Evolutionary conservation across 2,888 invertebrate genomes (phyloP).

Genomic region (Drepanosiphum platanoidis): DNA sequence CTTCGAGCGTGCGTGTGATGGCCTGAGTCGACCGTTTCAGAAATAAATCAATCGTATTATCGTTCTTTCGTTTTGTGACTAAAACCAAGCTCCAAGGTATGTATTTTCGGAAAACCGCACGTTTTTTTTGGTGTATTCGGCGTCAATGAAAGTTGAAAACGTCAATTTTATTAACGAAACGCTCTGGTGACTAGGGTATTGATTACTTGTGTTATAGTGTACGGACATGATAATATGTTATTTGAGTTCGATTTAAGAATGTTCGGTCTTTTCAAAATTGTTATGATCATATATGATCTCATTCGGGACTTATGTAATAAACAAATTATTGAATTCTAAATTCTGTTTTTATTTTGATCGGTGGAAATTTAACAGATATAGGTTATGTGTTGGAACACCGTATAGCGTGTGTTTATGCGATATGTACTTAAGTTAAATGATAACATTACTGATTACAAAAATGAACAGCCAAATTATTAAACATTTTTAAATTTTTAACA

Average conservation of each 20-base stretch:
- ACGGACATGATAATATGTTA: neutral
- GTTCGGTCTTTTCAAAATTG: neutral
- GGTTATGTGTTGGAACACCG: neutral
- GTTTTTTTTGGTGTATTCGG: neutral
- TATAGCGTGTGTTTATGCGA: neutral
- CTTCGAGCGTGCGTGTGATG: slow-evolving; percentile 9
- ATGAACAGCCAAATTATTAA: slow-evolving; percentile 26
- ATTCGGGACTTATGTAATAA: neutral
- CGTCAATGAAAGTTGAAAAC: neutral
- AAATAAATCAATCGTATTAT: neutral
- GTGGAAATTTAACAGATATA: neutral
- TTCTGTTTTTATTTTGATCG: neutral
- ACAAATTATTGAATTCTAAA: neutral
- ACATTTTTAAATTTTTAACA: neutral
- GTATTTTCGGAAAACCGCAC: neutral
- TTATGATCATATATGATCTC: neutral
- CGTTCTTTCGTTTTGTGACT: neutral
- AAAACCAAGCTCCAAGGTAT: neutral
- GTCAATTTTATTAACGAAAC: neutral
- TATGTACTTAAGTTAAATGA: slow-evolving; percentile 42
- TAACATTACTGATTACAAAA: neutral
- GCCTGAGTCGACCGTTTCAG: neutral
- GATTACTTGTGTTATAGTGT: neutral
- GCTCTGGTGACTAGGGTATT: neutral
- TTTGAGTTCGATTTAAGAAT: neutral